Base-by-base conservation (phyloP, 2,888 invertebrate species). In the Eubasilissa splendida region DNA sequence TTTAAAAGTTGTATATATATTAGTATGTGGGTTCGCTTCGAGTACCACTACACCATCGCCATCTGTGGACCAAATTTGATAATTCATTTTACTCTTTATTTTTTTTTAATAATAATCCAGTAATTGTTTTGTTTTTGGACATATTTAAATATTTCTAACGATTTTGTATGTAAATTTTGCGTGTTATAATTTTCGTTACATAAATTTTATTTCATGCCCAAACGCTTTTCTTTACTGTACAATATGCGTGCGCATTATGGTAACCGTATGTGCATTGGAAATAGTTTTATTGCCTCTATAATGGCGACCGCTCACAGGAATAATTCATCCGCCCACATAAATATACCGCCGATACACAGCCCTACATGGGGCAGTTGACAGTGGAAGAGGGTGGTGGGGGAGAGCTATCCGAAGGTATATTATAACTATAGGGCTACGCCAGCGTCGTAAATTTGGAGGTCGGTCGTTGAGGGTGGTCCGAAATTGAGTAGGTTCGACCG, bases 251-350 rank as follows among this genome's bases (percentile, higher is more conserved):
- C 4, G 63, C 63, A 63, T 4, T 63, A 22, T 33, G 12, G 63
- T 9, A 12, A 33, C 63, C 12, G 33, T 63, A 33, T 12, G 10
- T 33, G 63, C n/a, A 10, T 63, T 63, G 63, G 42, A 63, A 31
- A 63, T 68, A 74, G 74, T 74, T 74, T 59, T 74, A 74, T 74
- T 56, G 74, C 33, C 74, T 33, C 74, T 42, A 74, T 74, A 31
- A 74, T 58, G 42, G 74, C n/a, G 59, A 59, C 58, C 74, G 42
- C 50, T 33, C 56, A 42, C 31, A 59, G n/a, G n/a, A 74, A 59
- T 74, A 74, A 59, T 58, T 74, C 74, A 74, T 58, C 59, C 42
- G 58, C 74, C 74, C 74, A 42, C 74, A 71, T 31, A 71, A 68
- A 68, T 68, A 68, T 31, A 14, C n/a, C 8, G 4, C 50, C 14